Percentiles rank a stretch among this genome's conserved stretches.
These are phyloP conservation scores for Masticophis lateralis DNA, from an alignment of 2,797 vertebrate genomes.

Conservation along the genomic window DNA sequence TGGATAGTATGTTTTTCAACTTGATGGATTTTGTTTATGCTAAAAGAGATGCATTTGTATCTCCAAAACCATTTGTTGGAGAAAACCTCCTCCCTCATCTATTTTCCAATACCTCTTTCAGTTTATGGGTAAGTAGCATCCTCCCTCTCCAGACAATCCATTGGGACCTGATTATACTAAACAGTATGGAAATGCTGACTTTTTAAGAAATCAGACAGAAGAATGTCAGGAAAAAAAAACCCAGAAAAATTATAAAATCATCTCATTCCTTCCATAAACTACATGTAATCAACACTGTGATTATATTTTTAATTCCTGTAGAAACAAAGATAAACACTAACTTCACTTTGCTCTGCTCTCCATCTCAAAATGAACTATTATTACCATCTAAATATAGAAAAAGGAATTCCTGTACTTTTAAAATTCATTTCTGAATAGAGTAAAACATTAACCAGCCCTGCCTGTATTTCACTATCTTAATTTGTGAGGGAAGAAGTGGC, in stretches of 20 bases:
- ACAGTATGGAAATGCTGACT: background rate
- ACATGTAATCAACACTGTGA: background rate
- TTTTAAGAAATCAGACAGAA: background rate
- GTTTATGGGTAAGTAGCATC: background rate
- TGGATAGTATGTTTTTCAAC: background rate
- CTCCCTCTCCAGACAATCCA: background rate
- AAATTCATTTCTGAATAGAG: background rate
- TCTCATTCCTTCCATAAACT: background rate
- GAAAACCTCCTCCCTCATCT: background rate
- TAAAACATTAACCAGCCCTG: background rate
- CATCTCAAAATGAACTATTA: background rate
- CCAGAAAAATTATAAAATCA: background rate
- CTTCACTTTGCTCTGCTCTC: background rate
- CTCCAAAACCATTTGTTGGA: background rate
- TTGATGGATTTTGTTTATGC: background rate
- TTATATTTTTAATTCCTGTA: background rate
- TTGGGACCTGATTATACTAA: background rate
- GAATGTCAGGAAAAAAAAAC: background rate
- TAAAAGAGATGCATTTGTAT: background rate
- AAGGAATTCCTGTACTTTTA: background rate
- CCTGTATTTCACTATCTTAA: background rate
- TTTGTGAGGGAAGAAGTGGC: background rate
- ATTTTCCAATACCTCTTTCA: background rate
- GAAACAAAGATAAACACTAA: background rate
- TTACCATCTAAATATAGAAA: background rate